Percentiles rank a stretch among this genome's conserved stretches.
Evolutionary conservation across 2,113 vertebrate species (phyloP).

Genomic region (Chionomys nivalis): DNA sequence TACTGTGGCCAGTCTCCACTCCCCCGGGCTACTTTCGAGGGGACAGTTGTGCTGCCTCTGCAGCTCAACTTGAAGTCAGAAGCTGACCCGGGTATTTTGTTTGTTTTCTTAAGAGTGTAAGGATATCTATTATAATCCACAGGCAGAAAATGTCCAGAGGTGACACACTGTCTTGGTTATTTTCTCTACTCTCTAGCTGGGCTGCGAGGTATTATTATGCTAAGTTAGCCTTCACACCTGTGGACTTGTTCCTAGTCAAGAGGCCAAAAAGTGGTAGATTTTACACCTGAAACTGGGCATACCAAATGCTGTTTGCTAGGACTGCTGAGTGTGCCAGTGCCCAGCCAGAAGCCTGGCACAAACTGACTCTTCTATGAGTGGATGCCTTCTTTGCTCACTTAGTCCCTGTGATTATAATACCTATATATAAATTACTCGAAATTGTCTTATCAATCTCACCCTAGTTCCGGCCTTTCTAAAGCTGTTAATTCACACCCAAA

Average conservation of each 20-base stretch:
- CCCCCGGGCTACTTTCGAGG: not conserved
- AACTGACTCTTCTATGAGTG: not conserved
- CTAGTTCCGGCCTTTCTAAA: not conserved
- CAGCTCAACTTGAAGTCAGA: not conserved
- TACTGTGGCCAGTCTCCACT: not conserved
- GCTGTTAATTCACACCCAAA: not conserved
- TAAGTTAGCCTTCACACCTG: conserved; percentile 1
- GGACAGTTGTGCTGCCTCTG: not conserved
- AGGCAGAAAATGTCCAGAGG: not conserved
- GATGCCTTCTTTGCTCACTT: not conserved
- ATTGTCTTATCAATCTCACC: not conserved
- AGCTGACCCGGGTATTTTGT: not conserved
- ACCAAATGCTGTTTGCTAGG: not conserved
- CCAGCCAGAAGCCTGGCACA: too few species aligned
- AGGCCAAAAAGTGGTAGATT: not conserved
- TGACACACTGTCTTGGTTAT: not conserved
- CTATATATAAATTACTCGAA: not conserved
- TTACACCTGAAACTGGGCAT: not conserved
- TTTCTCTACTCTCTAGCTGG: not conserved
- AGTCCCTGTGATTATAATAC: not conserved
- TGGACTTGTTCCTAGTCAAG: not conserved
- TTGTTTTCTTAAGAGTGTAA: not conserved
- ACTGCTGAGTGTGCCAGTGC: not conserved
- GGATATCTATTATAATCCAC: not conserved
- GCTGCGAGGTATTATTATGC: not conserved